Evolutionary conservation across 1,140 invertebrate species (phyloP).

Genomic region (Ditylenchus dipsaci): DNA sequence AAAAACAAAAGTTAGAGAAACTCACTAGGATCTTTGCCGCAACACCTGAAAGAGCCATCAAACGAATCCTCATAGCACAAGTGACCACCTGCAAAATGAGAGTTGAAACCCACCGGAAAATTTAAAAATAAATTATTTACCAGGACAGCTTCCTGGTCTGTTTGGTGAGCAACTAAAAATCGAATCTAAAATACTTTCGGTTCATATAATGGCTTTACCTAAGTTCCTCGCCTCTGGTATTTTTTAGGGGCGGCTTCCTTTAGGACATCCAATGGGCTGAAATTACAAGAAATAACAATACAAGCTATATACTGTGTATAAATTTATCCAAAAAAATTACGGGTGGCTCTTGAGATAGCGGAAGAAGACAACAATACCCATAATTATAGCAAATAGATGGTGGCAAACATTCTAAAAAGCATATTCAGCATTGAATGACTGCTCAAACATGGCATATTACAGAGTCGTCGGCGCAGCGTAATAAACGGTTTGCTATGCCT

Average conservation of each 20-base stretch:
- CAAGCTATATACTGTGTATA: too few relatives aligned
- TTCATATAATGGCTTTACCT: constrained; percentile 17
- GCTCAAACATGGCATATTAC: too few relatives aligned
- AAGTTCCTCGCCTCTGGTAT: not conserved
- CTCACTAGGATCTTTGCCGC: constrained; percentile 34
- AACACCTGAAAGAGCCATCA: constrained; percentile 19
- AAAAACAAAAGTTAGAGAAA: not conserved
- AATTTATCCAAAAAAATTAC: too few relatives aligned
- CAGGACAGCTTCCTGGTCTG: constrained; percentile 28
- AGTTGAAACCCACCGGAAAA: not conserved
- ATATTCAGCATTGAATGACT: too few relatives aligned
- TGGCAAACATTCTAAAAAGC: constrained; percentile 35
- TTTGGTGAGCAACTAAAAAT: constrained; percentile 26
- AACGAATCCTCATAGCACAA: constrained; percentile 34
- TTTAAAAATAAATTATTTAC: not conserved
- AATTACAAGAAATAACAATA: too few relatives aligned
- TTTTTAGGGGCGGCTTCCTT: constrained; percentile 23
- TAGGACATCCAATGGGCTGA: constrained; percentile 45
- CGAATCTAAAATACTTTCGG: not conserved
- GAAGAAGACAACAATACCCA: constrained; percentile 36
- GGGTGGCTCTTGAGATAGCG: constrained; percentile 40
- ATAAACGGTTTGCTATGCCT: not conserved
- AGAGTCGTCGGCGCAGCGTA: not conserved
- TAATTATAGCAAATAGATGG: constrained; percentile 30
- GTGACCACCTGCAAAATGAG: constrained; percentile 17